Conservation (phyloP, 1,140 invertebrate genomes). For the Listronotus bonariensis region DNA sequence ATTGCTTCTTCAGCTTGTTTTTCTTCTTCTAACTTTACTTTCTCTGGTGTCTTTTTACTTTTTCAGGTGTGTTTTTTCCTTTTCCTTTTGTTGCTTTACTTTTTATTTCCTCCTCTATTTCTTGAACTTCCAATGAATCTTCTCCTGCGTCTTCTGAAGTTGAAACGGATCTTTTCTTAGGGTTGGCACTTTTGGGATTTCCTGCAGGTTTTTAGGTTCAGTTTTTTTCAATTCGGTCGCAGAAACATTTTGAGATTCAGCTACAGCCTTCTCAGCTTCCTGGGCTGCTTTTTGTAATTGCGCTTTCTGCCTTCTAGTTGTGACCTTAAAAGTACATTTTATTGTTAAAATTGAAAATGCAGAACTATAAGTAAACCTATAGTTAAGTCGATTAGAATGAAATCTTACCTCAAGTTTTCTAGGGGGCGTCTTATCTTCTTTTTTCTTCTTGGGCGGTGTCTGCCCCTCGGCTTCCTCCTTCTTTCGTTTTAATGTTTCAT, state of each 20-base stretch:
- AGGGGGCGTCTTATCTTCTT: constrained; percentile 21
- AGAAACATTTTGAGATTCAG: neutral
- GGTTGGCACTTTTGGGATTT: neutral
- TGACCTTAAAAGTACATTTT: constrained; percentile 1
- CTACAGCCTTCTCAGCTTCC: neutral
- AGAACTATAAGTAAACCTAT: too few species aligned
- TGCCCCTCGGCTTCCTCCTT: neutral
- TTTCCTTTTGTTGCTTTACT: neutral
- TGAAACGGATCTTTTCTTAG: neutral
- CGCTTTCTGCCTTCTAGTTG: constrained; percentile 22
- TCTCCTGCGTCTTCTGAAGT: neutral
- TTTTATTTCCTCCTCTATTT: neutral
- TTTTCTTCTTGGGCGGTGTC: constrained; percentile 14
- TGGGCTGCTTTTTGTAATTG: constrained; percentile 10
- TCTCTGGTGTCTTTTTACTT: neutral
- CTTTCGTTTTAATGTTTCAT: constrained; percentile 2
- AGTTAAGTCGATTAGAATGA: neutral
- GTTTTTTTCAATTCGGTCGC: neutral
- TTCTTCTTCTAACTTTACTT: neutral
- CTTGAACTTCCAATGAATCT: neutral
- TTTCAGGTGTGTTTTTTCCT: neutral
- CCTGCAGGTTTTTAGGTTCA: neutral
- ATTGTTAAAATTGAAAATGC: neutral
- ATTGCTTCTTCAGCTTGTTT: neutral
- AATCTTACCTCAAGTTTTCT: constrained; percentile 19